Evolutionary conservation across 2,113 vertebrate genomes (phyloP).

Genomic region (Paedocypris sp.): DNA sequence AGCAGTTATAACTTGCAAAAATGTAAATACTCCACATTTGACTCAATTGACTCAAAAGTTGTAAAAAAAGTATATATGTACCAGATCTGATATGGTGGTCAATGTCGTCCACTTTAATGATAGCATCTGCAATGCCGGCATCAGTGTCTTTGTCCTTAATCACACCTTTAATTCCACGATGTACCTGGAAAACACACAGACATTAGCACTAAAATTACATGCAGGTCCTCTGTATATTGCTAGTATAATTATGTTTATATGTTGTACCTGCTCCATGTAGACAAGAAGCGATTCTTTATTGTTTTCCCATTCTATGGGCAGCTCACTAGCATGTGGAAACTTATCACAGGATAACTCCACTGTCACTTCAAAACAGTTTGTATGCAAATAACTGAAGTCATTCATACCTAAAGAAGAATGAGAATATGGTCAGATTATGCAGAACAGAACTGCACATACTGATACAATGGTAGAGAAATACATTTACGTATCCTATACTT

Average conservation of each 20-base stretch:
- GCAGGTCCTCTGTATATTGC: neutral
- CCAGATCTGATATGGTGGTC: constrained; percentile 81
- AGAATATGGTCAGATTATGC: too few species aligned
- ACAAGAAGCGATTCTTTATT: constrained; percentile 82
- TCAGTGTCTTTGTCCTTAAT: constrained; percentile 77
- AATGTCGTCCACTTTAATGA: constrained; percentile 77
- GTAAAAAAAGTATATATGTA: constrained; percentile 41
- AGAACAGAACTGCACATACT: too few species aligned
- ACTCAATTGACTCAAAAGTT: neutral
- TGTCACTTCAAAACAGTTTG: constrained; percentile 88
- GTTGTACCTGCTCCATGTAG: constrained; percentile 85
- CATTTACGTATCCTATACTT: too few species aligned
- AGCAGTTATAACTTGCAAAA: too few species aligned
- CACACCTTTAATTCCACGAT: constrained; percentile 83
- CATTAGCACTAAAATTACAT: neutral
- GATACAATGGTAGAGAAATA: too few species aligned
- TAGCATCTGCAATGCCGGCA: constrained; percentile 70
- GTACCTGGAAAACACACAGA: constrained; percentile 55
- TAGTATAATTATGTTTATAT: neutral
- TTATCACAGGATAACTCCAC: constrained; percentile 88
- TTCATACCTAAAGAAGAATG: constrained; percentile 70
- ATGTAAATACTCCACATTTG: neutral
- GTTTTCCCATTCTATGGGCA: constrained; percentile 82
- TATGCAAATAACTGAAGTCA: constrained; percentile 90
- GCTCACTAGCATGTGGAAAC: constrained; percentile 78